These are phyloP conservation scores for Adineta ricciae DNA, from an alignment of 2,888 invertebrate species.

Conservation along the genomic window DNA sequence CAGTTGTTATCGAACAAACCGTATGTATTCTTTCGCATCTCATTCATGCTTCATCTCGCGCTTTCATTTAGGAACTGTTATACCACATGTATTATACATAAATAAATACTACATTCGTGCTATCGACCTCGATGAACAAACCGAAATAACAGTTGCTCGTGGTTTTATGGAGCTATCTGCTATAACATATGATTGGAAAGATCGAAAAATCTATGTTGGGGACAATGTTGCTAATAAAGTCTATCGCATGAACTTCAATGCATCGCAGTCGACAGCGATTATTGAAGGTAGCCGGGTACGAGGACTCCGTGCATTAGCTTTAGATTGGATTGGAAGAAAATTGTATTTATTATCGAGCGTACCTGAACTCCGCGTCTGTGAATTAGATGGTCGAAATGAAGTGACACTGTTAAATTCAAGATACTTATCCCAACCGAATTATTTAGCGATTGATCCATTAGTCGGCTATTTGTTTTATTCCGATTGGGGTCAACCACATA, in stretches of 20 bases:
- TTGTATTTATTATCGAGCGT: background rate
- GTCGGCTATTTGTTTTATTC: slow-evolving; percentile 62
- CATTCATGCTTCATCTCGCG: background rate
- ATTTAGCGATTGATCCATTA: slow-evolving; percentile 78
- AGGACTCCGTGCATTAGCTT: background rate
- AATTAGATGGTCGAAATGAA: slow-evolving; percentile 78
- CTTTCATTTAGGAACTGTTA: background rate
- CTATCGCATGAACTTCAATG: slow-evolving; percentile 47
- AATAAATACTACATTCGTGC: slow-evolving; percentile 12
- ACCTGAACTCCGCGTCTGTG: slow-evolving; percentile 52
- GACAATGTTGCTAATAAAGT: slow-evolving; percentile 37
- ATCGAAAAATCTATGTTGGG: background rate
- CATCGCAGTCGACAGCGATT: slow-evolving; percentile 37
- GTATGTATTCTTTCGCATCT: slow-evolving; percentile 36
- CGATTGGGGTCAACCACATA: slow-evolving; percentile 52
- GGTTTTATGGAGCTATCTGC: background rate
- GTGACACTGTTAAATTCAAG: slow-evolving; percentile 37
- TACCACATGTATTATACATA: background rate
- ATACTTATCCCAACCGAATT: slow-evolving; percentile 20
- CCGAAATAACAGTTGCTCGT: background rate
- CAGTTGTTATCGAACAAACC: slow-evolving; percentile 35
- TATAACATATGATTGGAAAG: slow-evolving; percentile 20
- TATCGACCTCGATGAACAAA: background rate
- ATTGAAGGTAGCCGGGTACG: background rate
- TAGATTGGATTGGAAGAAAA: slow-evolving; percentile 16